These are phyloP conservation scores for Dasyurus viverrinus DNA, from an alignment of 2,113 vertebrate species.

Conservation along the genomic window DNA sequence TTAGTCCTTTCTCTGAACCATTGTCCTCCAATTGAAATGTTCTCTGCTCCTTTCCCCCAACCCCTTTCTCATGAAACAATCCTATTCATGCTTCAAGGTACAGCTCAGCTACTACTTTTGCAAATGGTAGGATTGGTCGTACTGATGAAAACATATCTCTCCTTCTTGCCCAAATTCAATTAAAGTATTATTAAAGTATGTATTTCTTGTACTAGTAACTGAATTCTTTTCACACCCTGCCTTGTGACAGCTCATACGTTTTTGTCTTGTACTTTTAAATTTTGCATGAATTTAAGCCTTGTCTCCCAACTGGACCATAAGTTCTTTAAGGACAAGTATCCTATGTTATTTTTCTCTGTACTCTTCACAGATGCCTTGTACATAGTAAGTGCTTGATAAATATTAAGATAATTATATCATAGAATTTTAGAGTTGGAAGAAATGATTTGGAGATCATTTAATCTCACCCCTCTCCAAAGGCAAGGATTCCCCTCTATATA, in stretches of 20 bases:
- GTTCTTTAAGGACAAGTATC: background rate
- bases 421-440: background rate
- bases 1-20: background rate
- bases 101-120: background rate
- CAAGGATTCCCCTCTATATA: background rate
- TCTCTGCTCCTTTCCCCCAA: background rate
- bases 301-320: background rate
- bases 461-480: background rate
- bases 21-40: background rate
- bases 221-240: background rate
- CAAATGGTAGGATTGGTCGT: background rate
- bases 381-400: background rate
- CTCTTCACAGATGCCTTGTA: background rate
- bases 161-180: background rate
- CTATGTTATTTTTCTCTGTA: background rate
- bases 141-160: background rate
- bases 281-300: background rate
- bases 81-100: background rate
- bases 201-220: background rate
- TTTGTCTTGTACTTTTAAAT: background rate
- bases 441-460: background rate
- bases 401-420: background rate
- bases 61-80: background rate
- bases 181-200: too few species aligned
- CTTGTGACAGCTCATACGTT: background rate